Evolutionary conservation across 2,113 vertebrate species (phyloP).

Genomic region (Oreochromis niloticus): DNA sequence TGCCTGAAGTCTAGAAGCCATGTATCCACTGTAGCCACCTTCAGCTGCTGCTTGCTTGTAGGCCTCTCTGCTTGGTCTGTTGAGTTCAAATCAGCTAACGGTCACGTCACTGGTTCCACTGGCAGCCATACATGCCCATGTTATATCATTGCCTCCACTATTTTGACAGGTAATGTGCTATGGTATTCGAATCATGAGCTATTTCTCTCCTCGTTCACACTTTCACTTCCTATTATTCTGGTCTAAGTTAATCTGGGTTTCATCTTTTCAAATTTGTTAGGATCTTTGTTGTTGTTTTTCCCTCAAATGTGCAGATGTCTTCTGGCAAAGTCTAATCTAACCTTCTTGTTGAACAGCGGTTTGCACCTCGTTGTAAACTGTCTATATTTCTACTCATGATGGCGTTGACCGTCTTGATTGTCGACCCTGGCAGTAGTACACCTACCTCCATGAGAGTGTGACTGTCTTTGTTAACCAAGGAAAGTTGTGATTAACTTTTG

Average conservation of each 20-base stretch:
- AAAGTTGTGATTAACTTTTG: background rate
- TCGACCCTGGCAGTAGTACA: background rate
- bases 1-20: background rate
- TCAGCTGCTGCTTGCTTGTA: background rate
- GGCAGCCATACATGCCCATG: background rate
- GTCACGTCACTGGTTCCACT: background rate
- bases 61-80: background rate
- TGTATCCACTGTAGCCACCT: background rate
- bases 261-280: background rate
- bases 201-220: background rate
- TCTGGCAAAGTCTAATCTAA: background rate
- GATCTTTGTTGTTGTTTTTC: background rate
- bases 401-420: background rate
- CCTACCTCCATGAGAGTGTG: background rate
- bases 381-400: background rate
- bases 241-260: background rate
- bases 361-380: background rate
- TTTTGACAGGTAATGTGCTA: background rate
- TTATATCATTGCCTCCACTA: background rate
- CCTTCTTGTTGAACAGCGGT: background rate
- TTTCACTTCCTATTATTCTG: background rate
- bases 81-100: background rate
- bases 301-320: background rate
- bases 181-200: background rate
- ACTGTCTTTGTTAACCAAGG: background rate